Evolutionary conservation across 2,113 vertebrate species (phyloP).

Genomic region (Platycercus adscitus): DNA sequence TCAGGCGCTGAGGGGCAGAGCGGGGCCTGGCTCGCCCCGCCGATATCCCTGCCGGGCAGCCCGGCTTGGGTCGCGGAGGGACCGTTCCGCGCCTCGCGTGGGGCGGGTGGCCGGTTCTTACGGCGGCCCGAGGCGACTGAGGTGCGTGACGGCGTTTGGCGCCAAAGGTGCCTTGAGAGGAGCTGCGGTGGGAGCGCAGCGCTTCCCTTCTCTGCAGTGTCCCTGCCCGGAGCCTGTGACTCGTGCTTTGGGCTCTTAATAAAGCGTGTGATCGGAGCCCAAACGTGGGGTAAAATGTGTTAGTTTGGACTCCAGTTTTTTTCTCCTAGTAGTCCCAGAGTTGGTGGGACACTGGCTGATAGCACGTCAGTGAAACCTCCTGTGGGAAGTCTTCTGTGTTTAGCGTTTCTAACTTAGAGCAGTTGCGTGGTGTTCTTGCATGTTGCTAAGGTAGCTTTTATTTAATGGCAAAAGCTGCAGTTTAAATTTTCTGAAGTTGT

Average conservation of each 20-base stretch:
- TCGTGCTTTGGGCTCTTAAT: neutral
- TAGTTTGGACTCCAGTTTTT: neutral
- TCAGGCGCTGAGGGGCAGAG: neutral
- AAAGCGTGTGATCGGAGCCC: neutral
- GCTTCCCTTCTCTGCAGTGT: neutral
- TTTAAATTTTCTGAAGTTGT: neutral
- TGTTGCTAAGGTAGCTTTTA: neutral
- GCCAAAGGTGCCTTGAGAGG: neutral
- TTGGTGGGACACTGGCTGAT: neutral
- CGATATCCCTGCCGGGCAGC: neutral
- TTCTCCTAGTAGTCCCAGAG: neutral
- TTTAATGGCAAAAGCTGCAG: neutral
- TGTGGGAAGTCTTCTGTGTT: neutral
- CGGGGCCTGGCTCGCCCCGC: neutral
- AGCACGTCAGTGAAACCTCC: neutral
- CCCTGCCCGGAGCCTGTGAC: neutral
- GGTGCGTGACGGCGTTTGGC: neutral
- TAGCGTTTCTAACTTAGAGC: neutral
- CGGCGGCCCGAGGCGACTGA: neutral
- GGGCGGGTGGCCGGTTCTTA: neutral
- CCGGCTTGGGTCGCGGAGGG: neutral
- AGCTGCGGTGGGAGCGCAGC: neutral
- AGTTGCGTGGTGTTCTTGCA: neutral
- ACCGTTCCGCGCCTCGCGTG: neutral
- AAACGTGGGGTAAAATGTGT: neutral